Evolutionary conservation across 2,888 invertebrate genomes (phyloP).

Genomic region (Altica lythri): DNA sequence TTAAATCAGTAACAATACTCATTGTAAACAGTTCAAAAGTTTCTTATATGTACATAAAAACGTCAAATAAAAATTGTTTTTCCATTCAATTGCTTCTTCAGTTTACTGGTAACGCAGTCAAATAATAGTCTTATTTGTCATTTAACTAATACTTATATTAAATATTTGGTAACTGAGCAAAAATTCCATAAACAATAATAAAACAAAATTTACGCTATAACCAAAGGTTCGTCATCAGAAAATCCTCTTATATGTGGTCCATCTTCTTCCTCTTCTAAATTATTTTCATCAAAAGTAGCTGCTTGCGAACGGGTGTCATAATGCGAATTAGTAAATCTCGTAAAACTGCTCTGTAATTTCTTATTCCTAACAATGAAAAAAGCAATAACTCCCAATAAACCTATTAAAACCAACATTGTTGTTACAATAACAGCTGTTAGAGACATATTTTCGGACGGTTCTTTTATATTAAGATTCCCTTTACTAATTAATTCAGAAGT

Average conservation of each 20-base stretch:
- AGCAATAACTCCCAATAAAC: slow-evolving; percentile 65
- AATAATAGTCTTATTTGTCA: slow-evolving; percentile 1
- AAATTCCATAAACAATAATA: slow-evolving; percentile 11
- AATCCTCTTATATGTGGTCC: slow-evolving; percentile 85
- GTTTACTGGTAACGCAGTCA: background rate
- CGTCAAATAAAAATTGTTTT: background rate
- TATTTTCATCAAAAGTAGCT: slow-evolving; percentile 78
- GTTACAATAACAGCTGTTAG: slow-evolving; percentile 58
- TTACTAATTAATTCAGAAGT: slow-evolving; percentile 64
- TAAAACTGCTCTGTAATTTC: slow-evolving; percentile 76
- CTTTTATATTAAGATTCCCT: slow-evolving; percentile 39
- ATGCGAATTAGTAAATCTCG: slow-evolving; percentile 80
- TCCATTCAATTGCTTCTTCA: background rate
- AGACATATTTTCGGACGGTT: slow-evolving; percentile 23
- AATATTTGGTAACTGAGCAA: slow-evolving; percentile 26
- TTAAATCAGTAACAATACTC: slow-evolving; percentile 15
- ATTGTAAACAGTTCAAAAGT: background rate
- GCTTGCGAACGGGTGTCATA: slow-evolving; percentile 87
- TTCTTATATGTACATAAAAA: background rate
- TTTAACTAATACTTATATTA: slow-evolving; percentile 12
- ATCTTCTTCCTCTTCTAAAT: slow-evolving; percentile 82
- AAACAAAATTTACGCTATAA: slow-evolving; percentile 71
- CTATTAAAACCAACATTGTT: slow-evolving; percentile 52
- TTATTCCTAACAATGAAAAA: slow-evolving; percentile 69
- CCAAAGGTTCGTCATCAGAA: slow-evolving; percentile 92